These are phyloP conservation scores for Stichodactyla helianthus DNA, from an alignment of 64 coral and sea anemone genomes.

Conservation along the genomic window DNA sequence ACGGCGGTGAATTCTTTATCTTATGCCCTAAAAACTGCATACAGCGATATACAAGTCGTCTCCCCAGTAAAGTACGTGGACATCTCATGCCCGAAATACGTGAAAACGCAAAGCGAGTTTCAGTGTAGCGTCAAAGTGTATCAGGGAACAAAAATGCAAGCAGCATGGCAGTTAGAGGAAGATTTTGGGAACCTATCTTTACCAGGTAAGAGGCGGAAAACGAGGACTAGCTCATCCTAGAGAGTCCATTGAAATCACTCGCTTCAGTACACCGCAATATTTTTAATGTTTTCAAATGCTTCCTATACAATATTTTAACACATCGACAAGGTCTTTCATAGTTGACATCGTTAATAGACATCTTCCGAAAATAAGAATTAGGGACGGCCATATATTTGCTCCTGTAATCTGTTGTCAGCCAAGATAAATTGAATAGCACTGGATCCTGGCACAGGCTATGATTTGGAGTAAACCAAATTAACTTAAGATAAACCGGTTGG, in stretches of 20 bases:
- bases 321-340: neutral
- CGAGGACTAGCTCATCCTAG: no score
- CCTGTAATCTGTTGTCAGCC: neutral
- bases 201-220: constrained; percentile 32
- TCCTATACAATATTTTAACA: neutral
- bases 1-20: constrained; percentile 26
- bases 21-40: neutral
- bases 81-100: constrained; percentile 27
- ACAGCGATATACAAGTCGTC: neutral
- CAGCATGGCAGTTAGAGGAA: constrained; percentile 20
- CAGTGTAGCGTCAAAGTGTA: constrained; percentile 41
- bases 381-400: neutral
- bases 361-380: neutral
- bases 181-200: constrained; percentile 17
- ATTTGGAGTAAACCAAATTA: neutral
- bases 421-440: neutral
- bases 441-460: neutral
- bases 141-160: constrained; percentile 54
- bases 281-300: neutral
- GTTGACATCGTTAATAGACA: neutral
- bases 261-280: neutral
- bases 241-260: neutral
- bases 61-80: constrained; percentile 26
- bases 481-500: neutral
- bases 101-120: constrained; percentile 34